Percentiles rank a stretch among this genome's conserved stretches.
These are phyloP conservation scores for Coleophora deauratella DNA, from an alignment of 2,888 invertebrate genomes.

Conservation along the genomic window DNA sequence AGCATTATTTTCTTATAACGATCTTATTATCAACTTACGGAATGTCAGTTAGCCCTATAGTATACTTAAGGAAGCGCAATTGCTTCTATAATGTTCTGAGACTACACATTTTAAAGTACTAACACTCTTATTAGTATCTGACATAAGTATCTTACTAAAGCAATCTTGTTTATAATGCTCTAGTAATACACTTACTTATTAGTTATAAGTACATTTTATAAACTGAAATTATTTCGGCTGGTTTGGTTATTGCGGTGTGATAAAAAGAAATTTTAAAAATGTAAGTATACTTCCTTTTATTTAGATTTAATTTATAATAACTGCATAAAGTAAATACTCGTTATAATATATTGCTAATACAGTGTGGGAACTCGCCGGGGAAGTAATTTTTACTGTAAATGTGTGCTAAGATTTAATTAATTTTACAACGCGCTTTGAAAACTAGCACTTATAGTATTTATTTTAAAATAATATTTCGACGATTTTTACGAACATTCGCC, in stretches of 20 bases:
- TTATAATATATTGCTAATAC: neutral
- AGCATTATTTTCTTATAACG: neutral
- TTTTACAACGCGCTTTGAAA: conserved; percentile 1
- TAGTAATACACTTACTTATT: conserved; percentile 1
- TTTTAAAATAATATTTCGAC: conserved; percentile 1
- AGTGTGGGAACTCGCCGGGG: neutral
- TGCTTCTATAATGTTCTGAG: conserved; percentile 3
- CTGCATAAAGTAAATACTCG: neutral
- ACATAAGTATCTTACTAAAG: conserved; percentile 2
- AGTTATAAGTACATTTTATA: conserved; percentile 1
- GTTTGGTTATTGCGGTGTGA: neutral
- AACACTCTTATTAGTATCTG: conserved; percentile 5
- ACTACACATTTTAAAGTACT: conserved; percentile 1
- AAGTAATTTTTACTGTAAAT: neutral
- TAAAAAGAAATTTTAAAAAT: neutral
- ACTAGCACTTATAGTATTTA: conserved; percentile 1
- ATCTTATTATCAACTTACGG: conserved; percentile 1
- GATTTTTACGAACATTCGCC: conserved; percentile 1
- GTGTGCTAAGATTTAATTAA: neutral
- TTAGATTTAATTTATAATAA: neutral
- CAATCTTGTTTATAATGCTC: conserved; percentile 2
- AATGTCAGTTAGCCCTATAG: conserved; percentile 1
- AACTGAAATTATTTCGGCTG: too few relatives aligned
- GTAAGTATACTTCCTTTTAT: neutral
- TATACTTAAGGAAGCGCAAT: conserved; percentile 1